Evolutionary conservation across 2,888 invertebrate species (phyloP), one percentile per base, ranked within the genome.

Genomic region (Noctua pronuba): DNA sequence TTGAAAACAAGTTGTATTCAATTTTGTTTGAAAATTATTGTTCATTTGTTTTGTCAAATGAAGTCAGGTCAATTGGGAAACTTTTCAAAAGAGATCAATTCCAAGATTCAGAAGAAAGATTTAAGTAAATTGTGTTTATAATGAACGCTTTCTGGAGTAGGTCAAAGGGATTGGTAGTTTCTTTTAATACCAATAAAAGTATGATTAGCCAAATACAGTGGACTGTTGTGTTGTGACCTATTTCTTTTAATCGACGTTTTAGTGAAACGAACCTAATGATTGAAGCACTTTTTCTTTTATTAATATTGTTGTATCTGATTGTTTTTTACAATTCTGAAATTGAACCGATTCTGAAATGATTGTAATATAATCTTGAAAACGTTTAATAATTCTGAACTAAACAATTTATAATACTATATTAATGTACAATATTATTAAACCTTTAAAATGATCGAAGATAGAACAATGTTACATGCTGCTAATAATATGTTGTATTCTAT

Each of bases 131-230:
- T n/a, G 18, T 64, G 35, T 73, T 73, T n/a, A 60, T 55, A 35
- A 38, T 31, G 0, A 38, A 41, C 13, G 44, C 21, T 83, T 71
- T 70, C 44, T 67, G 35, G 70, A 71, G 66, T 83, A 81, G 78
- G 83, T 83, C 78, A 67, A 3, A 38, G 28, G 13, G 55, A 66
- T 83, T 66, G 70, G 44, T 38, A 71, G 76, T 70, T 76, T 16
- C 8, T 52, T 44, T 46, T 24, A 67, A 55, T 66, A 69, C 31
- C 41, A 73, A 83, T 28, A 75, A 68, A 41, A 73, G 38, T 35
- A 41, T 49, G 35, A 62, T 70, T 79, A 55, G 18, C 55, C 1
- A 24, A 70, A 70, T 60, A 73, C 38, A 65, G n/a, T 66, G n/a
- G 7, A 24, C 35, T 60, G 41, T 5, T 31, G 44, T 35, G n/a